Conservation (phyloP, 2,113 vertebrate genomes). For the Polypterus senegalus region DNA sequence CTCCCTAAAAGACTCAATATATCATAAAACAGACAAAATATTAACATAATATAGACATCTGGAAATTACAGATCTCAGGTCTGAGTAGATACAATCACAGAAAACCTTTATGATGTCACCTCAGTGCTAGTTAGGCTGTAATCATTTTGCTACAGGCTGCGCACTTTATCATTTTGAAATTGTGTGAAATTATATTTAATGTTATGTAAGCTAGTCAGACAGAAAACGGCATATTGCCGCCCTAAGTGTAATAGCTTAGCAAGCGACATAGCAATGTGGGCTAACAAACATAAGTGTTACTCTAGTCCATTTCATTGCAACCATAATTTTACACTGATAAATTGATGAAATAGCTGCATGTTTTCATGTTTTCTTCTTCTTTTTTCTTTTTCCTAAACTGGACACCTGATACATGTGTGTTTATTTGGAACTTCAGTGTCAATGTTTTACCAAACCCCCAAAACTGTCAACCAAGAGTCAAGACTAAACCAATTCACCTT, state of each 20-base stretch:
- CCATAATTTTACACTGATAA: conserved; percentile 6
- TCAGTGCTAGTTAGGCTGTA: too few relatives aligned
- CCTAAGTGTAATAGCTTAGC: too few relatives aligned
- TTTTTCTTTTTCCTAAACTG: conserved; percentile 9
- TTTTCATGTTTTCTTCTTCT: too few relatives aligned
- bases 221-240: too few relatives aligned
- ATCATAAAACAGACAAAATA: conserved; percentile 8
- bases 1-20: conserved; percentile 7
- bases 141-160: conserved; percentile 6
- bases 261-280: too few relatives aligned
- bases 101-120: too few relatives aligned
- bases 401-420: conserved; percentile 7
- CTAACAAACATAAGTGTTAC: too few relatives aligned
- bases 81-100: too few relatives aligned
- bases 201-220: too few relatives aligned
- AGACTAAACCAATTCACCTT: too few relatives aligned
- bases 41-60: conserved; percentile 6
- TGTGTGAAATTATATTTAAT: too few relatives aligned
- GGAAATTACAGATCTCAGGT: neutral
- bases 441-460: conserved; percentile 1
- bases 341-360: too few relatives aligned
- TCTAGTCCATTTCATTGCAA: conserved; percentile 1
- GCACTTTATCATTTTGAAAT: conserved; percentile 1
- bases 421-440: neutral
- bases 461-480: neutral